A percentile compares a stretch with the other conserved stretches of the same genome.
These are phyloP conservation scores for Plebejus argus DNA, from an alignment of 2,888 invertebrate genomes.

Conservation along the genomic window DNA sequence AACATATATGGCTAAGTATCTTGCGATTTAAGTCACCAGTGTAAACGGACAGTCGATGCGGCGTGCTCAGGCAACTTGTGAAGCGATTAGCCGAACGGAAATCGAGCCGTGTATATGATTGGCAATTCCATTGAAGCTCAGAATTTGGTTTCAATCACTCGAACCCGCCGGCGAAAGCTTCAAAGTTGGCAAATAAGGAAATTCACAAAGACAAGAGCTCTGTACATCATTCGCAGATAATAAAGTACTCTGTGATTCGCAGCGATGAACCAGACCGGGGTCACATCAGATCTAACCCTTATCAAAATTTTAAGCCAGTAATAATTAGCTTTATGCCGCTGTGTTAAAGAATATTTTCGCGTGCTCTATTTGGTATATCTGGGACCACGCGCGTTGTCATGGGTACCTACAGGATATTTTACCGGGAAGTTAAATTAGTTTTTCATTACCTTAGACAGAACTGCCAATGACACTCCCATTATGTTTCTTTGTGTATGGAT, in stretches of 20 bases:
- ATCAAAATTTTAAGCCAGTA: not conserved
- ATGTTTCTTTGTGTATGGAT: slow-evolving; percentile 55
- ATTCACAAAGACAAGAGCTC: slow-evolving; percentile 48
- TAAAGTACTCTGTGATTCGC: no score
- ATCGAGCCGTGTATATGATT: not conserved
- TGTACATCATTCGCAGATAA: slow-evolving; percentile 50
- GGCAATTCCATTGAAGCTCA: slow-evolving; percentile 15
- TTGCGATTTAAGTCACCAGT: no score
- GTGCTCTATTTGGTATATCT: not conserved
- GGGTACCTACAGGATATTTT: slow-evolving; percentile 48
- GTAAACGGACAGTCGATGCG: no score
- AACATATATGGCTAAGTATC: no score
- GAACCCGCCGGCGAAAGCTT: slow-evolving; percentile 43
- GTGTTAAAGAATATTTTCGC: slow-evolving; percentile 20
- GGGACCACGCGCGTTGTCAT: slow-evolving; percentile 31
- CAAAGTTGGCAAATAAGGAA: slow-evolving; percentile 51
- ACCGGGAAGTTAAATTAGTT: slow-evolving; percentile 61
- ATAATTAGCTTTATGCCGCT: slow-evolving; percentile 5
- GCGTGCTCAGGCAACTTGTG: no score
- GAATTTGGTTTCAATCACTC: slow-evolving; percentile 42
- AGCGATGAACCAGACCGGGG: slow-evolving; percentile 46
- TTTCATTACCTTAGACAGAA: slow-evolving; percentile 55
- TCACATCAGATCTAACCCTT: not conserved
- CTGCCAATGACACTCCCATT: slow-evolving; percentile 54
- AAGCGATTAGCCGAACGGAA: not conserved